Base-by-base conservation (phyloP, 2,888 invertebrate genomes). In the Temnothorax ravouxi region DNA sequence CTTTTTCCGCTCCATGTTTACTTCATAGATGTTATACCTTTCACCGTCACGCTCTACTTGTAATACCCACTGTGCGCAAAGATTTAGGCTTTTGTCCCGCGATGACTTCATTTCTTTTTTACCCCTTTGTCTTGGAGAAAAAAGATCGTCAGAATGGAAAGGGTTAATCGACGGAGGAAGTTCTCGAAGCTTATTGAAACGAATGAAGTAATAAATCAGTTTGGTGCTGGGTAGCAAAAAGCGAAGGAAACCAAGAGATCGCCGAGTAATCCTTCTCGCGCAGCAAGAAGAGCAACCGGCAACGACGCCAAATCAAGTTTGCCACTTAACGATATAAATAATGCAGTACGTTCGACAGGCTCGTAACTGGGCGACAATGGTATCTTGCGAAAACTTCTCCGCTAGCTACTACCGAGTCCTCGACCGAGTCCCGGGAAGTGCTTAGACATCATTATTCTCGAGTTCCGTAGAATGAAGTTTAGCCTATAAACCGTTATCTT, bases 251-350 rank as follows among this genome's bases (percentile, higher is more conserved):
- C 59, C 8, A 38, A 80, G 79, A 61, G 72, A 79, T 71, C 47
- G 47, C 21, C 47, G 79, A 25, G 80, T 34, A 67, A 79, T 44
- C 66, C 59, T 21, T 67, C 44, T 61, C 64, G 80, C n/a, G 61
- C 67, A 50, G 83, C 72, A 79, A 72, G 72, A 83, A 71, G 66
- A 79, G 79, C 52, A 66, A 59, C 44, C 44, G 50, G 41, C 64
- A 44, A 64, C 29, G 56, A 54, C 29, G 72, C 59, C 54, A 81
- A 84, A 84, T 84, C 74, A 74, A 84, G 81, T 84, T 84, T 82
- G 72, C 81, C 84, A 84, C 84, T 84, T 67, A 72, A 61, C 61
- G 72, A 59, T 67, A 74, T 84, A 84, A 84, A 84, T 84, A 84
- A 84, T 84, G 56, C 82, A 84, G 25, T n/a, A 44, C 64, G 56